These are phyloP conservation scores for Enhydra lutris DNA, from an alignment of 2,113 vertebrate species.

Conservation along the genomic window DNA sequence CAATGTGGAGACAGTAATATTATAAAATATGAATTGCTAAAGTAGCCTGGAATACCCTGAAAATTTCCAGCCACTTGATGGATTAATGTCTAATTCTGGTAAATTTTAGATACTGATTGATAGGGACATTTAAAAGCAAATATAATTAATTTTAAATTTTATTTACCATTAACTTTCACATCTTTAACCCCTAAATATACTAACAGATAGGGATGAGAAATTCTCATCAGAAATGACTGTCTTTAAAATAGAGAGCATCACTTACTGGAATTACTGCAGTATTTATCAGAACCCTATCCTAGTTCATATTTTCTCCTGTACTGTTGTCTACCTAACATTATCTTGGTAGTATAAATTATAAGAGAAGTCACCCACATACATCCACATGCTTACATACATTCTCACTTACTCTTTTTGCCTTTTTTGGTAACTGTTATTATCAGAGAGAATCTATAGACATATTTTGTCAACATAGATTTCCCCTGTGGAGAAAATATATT, in stretches of 20 bases:
- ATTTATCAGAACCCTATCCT: conserved; percentile 14
- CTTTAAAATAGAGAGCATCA: conserved; percentile 35
- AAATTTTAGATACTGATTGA: conserved; percentile 68
- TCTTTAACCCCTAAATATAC: conserved; percentile 38
- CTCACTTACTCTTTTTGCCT: not conserved
- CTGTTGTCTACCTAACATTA: not conserved
- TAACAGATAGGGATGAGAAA: not conserved
- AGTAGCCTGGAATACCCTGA: conserved; percentile 36
- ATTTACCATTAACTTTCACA: conserved; percentile 50
- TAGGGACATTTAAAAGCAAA: conserved; percentile 60
- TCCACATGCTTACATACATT: not conserved
- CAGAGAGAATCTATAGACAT: not conserved
- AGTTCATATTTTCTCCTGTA: not conserved
- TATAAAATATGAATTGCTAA: conserved; percentile 73
- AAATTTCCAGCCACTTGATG: conserved; percentile 64
- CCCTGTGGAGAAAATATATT: not conserved
- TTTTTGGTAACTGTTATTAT: not conserved
- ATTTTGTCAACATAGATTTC: not conserved
- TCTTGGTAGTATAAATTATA: not conserved
- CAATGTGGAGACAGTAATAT: conserved; percentile 51
- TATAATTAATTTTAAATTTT: conserved; percentile 45
- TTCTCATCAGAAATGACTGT: not conserved
- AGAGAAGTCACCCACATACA: not conserved
- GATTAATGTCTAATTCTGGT: conserved; percentile 50
- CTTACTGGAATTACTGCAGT: not conserved